These are phyloP conservation scores for Psix sp. DNA, from an alignment of 1,140 invertebrate species.

Conservation along the genomic window DNA sequence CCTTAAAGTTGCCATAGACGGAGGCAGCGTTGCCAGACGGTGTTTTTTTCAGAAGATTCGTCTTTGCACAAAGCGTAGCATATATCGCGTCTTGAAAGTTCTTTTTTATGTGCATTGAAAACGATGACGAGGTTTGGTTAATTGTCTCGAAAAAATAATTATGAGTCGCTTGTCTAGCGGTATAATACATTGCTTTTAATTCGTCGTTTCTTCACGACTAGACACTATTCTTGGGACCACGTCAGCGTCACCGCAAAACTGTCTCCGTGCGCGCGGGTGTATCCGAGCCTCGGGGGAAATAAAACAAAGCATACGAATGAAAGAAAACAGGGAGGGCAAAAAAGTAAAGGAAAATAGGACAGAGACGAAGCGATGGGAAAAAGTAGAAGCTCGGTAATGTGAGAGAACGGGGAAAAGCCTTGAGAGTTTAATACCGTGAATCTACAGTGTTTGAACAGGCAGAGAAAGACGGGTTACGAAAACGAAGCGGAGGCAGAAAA, in stretches of 20 bases:
- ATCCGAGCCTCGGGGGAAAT: conserved; percentile 58
- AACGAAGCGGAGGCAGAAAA: conserved; percentile 47
- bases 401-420: conserved; percentile 9
- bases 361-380: conserved; percentile 12
- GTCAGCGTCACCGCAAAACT: conserved; percentile 33
- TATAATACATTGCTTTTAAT: conserved; percentile 40
- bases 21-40: too few relatives aligned
- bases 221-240: conserved; percentile 31
- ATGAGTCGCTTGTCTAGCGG: conserved; percentile 3
- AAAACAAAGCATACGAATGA: conserved; percentile 60
- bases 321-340: conserved; percentile 52
- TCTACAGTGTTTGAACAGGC: conserved; percentile 58
- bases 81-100: too few relatives aligned
- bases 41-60: too few relatives aligned
- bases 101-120: too few relatives aligned
- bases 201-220: conserved; percentile 30
- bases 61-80: too few relatives aligned
- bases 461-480: conserved; percentile 48
- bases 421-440: conserved; percentile 58
- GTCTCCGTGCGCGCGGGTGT: conserved; percentile 49
- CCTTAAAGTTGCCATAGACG: too few relatives aligned
- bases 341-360: conserved; percentile 31
- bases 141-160: conserved; percentile 51
- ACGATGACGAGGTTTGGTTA: too few relatives aligned
- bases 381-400: conserved; percentile 19